phyloP scores from a whole-genome alignment of 2,888 invertebrate species.

The Tetheella fluctuosa region DNA sequence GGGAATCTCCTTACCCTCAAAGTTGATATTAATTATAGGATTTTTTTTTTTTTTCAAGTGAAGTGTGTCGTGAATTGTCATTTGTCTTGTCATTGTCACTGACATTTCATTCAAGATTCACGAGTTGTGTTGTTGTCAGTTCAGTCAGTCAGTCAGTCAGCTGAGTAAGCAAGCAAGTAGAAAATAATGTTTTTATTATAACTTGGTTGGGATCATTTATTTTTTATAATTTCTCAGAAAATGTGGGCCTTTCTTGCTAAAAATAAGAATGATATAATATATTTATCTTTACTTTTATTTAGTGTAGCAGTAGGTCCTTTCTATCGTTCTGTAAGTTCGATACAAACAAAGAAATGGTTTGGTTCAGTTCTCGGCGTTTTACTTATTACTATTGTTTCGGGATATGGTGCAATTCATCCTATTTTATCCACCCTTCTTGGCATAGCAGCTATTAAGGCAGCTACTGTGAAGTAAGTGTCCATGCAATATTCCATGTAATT shows the following conservation, averaged over 20 bases:
- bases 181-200: too few species aligned
- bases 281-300: conserved; percentile 86
- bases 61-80: too few species aligned
- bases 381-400: conserved; percentile 69
- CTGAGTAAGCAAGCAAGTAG: too few species aligned
- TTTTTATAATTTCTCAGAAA: too few species aligned
- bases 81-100: too few species aligned
- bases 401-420: conserved; percentile 69
- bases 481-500: background rate
- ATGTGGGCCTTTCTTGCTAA: conserved; percentile 79
- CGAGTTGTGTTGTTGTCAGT: too few species aligned
- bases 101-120: too few species aligned
- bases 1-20: too few species aligned
- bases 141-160: too few species aligned
- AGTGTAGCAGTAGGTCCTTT: conserved; percentile 88
- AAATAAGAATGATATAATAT: conserved; percentile 90
- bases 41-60: too few species aligned
- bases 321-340: conserved; percentile 79
- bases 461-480: conserved; percentile 63
- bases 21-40: too few species aligned
- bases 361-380: conserved; percentile 75
- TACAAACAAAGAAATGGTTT: conserved; percentile 79
- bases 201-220: too few species aligned
- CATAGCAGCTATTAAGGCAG: conserved; percentile 65
- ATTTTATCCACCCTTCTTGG: conserved; percentile 66